Conservation (phyloP, 2,113 vertebrate species). For the Crocuta crocuta region DNA sequence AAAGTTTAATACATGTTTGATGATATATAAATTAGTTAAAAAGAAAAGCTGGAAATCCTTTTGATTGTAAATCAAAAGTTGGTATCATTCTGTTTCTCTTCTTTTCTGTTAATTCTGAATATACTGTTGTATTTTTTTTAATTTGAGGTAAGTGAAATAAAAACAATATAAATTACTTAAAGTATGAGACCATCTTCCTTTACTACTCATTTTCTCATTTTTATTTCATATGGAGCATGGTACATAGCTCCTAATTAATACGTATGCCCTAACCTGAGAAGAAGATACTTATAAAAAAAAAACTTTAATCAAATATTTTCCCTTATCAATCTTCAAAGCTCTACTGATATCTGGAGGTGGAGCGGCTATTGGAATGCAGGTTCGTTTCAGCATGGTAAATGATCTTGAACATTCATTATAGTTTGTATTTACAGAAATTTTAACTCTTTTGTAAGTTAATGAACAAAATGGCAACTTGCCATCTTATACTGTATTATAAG, state of each 20-base stretch:
- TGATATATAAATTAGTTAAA: not conserved
- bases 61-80: not conserved
- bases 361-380: not conserved
- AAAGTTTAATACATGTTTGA: not conserved
- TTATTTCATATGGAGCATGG: not conserved
- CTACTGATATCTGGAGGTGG: not conserved
- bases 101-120: not conserved
- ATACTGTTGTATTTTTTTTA: not conserved
- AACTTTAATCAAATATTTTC: not conserved
- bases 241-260: not conserved
- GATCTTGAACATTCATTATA: conserved; percentile 44
- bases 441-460: conserved; percentile 60
- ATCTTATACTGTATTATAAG: conserved; percentile 48
- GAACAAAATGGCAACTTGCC: conserved; percentile 65
- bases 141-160: not conserved
- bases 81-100: not conserved
- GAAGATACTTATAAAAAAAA: not conserved
- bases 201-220: not conserved
- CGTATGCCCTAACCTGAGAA: rapidly evolving
- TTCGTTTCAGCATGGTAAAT: not conserved
- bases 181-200: not conserved
- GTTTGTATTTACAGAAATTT: conserved; percentile 55
- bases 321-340: not conserved
- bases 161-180: not conserved
- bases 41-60: not conserved